Conservation (phyloP, 2,113 vertebrate species). For the Charina bottae region DNA sequence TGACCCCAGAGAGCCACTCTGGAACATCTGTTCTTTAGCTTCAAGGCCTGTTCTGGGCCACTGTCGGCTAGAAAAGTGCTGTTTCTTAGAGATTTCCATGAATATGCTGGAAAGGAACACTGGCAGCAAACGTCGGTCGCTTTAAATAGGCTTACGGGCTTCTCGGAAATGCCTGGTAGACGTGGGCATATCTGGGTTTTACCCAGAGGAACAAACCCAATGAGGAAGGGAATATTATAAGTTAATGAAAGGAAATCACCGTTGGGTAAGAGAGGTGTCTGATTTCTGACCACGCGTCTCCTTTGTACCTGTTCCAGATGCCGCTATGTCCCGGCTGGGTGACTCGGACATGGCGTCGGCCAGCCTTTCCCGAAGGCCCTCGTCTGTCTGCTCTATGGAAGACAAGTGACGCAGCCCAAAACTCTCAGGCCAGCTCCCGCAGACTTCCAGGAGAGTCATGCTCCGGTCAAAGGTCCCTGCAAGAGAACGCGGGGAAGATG, state of each 20-base stretch:
- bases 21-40: not conserved
- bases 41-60: not conserved
- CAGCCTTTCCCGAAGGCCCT: slow-evolving; percentile 92
- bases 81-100: not conserved
- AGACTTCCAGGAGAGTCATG: slow-evolving; percentile 95
- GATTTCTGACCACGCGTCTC: slow-evolving; percentile 76
- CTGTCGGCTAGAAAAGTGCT: not conserved
- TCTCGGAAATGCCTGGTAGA: not conserved
- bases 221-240: not conserved
- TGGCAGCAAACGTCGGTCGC: not conserved
- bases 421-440: slow-evolving; percentile 97
- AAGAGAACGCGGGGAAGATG: slow-evolving; percentile 25
- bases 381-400: slow-evolving; percentile 89
- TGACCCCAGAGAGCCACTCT: not conserved
- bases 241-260: slow-evolving; percentile 62
- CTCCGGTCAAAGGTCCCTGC: slow-evolving; percentile 92
- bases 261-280: slow-evolving; percentile 71
- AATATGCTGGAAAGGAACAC: not conserved
- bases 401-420: slow-evolving; percentile 91
- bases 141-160: not conserved
- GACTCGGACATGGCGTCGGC: slow-evolving; percentile 98
- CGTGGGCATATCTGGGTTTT: not conserved
- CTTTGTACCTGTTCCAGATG: slow-evolving; percentile 93
- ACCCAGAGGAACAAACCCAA: not conserved
- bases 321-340: slow-evolving; percentile 90